Base-by-base conservation (phyloP, 2,888 invertebrate genomes). In the Cataglyphis rosenhaueri region DNA sequence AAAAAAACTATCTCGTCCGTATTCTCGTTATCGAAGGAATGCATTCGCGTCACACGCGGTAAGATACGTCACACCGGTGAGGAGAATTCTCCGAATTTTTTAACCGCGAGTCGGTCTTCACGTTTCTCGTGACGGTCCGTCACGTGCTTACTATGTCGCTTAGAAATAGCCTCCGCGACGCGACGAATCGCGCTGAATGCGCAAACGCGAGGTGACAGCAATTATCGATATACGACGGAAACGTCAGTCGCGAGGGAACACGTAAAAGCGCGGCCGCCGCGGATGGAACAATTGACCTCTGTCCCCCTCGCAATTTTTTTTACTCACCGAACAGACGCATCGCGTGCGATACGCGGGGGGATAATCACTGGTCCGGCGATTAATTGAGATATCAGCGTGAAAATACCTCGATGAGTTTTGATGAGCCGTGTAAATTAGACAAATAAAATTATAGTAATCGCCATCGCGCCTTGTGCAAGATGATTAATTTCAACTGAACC, bases 151-250 rank as follows among this genome's bases (percentile, higher is more conserved):
- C 10, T 15, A 32, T n/a, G 41, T 32, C 70, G 57, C 5, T 18
- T 35, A 25, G 78, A 59, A 59, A 61, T 32, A 78, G 21, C 70
- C n/a, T 21, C 29, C 35, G 55, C 65, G 10, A 64, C 10, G 73
- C 21, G 21, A 21, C 61, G 41, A 41, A 61, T 10, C 15, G 15
- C 29, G 57, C 32, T 15, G 76, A 68, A 59, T 70, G 70, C 59
- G 21, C 18, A 57, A 70, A 44, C 70, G 41, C 71, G 44, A 79
- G 35, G 59, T 71, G 78, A 79, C 78, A 66, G 78, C 71, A 61
- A 79, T 71, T 79, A 79, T 79, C 44, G 78, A 21, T 21, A 79
- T 61, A 32, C 57, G 59, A 32, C 78, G 78, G 78, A 79, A 79
- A 79, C 44, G 78, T 79, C 78, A 79, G 44, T 70, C 70, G 78